phyloP scores from a whole-genome alignment of 2,113 vertebrate genomes.

The Rhinopithecus roxellana region DNA sequence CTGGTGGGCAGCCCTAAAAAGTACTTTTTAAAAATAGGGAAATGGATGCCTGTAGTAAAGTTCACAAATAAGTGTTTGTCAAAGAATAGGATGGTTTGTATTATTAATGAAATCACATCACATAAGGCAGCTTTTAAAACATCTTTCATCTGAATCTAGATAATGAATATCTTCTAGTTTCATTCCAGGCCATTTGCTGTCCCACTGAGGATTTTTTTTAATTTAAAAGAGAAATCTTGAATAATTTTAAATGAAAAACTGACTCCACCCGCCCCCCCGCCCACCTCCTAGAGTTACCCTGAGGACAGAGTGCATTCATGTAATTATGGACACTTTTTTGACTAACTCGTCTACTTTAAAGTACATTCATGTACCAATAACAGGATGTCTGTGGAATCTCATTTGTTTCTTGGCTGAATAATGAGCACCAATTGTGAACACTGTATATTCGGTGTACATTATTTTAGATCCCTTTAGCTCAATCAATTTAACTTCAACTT shows the following conservation, averaged over 20 bases:
- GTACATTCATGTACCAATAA: neutral
- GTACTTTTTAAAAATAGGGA: neutral
- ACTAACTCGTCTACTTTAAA: neutral
- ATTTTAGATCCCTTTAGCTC: neutral
- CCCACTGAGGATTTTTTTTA: conserved; percentile 39
- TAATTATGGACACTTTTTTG: conserved; percentile 62
- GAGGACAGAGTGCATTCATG: conserved; percentile 4
- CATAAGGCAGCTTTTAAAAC: conserved; percentile 22
- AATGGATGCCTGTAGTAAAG: neutral
- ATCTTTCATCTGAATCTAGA: conserved; percentile 21
- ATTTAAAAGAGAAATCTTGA: conserved; percentile 65
- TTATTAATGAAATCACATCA: conserved; percentile 42
- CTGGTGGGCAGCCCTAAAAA: neutral
- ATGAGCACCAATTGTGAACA: neutral
- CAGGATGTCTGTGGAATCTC: conserved; percentile 10
- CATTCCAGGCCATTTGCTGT: neutral
- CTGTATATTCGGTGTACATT: neutral
- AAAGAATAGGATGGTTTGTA: conserved; percentile 14
- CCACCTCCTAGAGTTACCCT: conserved; percentile 34
- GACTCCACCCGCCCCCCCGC: neutral
- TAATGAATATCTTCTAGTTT: conserved; percentile 36
- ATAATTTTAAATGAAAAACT: conserved; percentile 67
- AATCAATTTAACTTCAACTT: neutral
- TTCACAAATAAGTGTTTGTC: neutral
- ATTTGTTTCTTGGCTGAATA: conserved; percentile 35